These are phyloP conservation scores for Cnemophilus loriae DNA, from an alignment of 2,113 vertebrate genomes.

Conservation along the genomic window DNA sequence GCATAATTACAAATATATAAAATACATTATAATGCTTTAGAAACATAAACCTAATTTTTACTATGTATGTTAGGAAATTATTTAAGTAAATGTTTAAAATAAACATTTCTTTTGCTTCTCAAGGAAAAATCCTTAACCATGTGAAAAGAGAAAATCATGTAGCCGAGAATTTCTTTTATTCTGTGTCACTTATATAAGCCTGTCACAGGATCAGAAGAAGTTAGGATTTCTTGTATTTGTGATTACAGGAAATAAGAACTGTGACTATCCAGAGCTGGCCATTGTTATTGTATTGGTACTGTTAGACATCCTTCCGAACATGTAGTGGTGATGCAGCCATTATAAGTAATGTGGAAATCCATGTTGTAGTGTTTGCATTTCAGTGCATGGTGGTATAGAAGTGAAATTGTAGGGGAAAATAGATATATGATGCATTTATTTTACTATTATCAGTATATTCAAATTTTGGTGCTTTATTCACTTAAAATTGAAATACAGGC, in stretches of 20 bases:
- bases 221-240: neutral
- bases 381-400: neutral
- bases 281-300: neutral
- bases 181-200: neutral
- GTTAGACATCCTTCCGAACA: neutral
- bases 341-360: neutral
- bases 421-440: neutral
- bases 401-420: neutral
- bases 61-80: neutral
- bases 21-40: neutral
- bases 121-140: neutral
- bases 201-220: neutral
- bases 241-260: neutral
- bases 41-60: neutral
- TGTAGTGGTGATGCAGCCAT: neutral
- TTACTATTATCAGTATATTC: neutral
- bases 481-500: neutral
- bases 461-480: neutral
- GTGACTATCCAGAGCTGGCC: neutral
- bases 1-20: neutral
- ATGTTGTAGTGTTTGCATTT: neutral
- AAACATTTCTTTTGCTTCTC: neutral
- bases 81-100: neutral
- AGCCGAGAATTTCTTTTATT: neutral
- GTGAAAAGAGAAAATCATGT: neutral